Evolutionary conservation across 2,888 invertebrate species (phyloP).

Genomic region (Pomacea canaliculata): DNA sequence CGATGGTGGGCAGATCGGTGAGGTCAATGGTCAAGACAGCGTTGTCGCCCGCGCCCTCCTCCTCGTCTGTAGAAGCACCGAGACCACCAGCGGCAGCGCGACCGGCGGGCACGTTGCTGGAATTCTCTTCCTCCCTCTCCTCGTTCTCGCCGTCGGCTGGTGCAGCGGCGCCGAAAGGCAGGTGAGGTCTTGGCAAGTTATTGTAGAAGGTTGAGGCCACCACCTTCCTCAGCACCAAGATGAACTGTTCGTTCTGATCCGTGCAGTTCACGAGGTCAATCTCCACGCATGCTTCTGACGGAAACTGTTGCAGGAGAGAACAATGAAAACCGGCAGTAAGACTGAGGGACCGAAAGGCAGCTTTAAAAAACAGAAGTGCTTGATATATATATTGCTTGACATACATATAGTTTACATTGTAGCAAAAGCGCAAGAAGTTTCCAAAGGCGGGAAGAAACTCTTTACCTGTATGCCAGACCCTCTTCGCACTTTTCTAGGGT

Average conservation of each 20-base stretch:
- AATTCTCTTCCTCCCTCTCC: neutral
- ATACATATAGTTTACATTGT: no score
- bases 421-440: no score
- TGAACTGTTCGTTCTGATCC: conserved; percentile 12
- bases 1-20: conserved; percentile 11
- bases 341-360: no score
- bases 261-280: conserved; percentile 6
- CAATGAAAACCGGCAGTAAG: neutral
- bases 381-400: no score
- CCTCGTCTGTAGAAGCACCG: no score
- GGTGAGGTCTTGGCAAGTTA: neutral
- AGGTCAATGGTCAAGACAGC: neutral
- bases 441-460: no score
- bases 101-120: no score
- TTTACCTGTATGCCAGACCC: conserved; percentile 8
- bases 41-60: no score
- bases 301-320: neutral
- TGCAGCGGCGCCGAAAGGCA: neutral
- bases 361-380: no score
- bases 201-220: conserved; percentile 2
- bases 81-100: no score
- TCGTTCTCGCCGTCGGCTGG: neutral
- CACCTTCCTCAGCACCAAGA: neutral
- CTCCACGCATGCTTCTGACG: conserved; percentile 2
- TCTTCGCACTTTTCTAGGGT: neutral